A percentile compares a stretch with the other conserved stretches of the same genome.
phyloP scores from a whole-genome alignment of 2,113 vertebrate species.

The Cepphus grylle region DNA sequence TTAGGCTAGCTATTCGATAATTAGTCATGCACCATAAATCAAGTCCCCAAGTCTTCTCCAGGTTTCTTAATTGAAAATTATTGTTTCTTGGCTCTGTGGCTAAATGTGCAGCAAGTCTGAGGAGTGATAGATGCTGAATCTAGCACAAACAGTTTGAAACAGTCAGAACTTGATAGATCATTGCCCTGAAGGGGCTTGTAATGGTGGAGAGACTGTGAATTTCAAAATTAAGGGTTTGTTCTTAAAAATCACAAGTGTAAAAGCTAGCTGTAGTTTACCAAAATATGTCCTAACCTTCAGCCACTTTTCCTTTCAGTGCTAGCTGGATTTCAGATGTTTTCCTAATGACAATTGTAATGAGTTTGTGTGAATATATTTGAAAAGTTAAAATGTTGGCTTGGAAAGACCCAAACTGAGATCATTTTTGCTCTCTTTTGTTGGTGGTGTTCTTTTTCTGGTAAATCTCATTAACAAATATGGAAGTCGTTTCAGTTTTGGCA shows the following conservation, averaged over 20 bases:
- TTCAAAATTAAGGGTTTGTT: slow-evolving; percentile 83
- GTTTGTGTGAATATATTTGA: not conserved
- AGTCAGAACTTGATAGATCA: slow-evolving; percentile 95
- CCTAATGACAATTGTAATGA: not conserved
- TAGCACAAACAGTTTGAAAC: slow-evolving; percentile 92
- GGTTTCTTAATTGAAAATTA: slow-evolving; percentile 96
- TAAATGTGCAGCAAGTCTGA: slow-evolving; percentile 82
- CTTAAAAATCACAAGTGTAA: slow-evolving; percentile 70
- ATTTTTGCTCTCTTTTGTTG: slow-evolving; percentile 9
- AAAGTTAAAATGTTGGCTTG: slow-evolving; percentile 33
- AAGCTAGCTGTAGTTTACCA: slow-evolving; percentile 50
- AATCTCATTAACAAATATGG: slow-evolving; percentile 60
- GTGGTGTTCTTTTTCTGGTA: not conserved
- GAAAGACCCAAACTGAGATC: not conserved
- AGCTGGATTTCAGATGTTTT: slow-evolving; percentile 7
- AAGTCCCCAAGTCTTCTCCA: slow-evolving; percentile 89
- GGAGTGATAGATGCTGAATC: slow-evolving; percentile 92
- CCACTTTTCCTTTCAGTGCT: slow-evolving; percentile 5
- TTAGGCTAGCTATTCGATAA: slow-evolving; percentile 86
- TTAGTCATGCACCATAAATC: slow-evolving; percentile 97
- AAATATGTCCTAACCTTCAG: slow-evolving; percentile 44
- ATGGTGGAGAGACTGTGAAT: slow-evolving; percentile 81
- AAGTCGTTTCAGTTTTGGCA: slow-evolving; percentile 56
- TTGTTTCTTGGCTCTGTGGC: slow-evolving; percentile 85
- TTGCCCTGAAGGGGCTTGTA: slow-evolving; percentile 85